Evolutionary conservation across 1,140 invertebrate genomes (phyloP), one percentile per base, ranked within the genome.

Genomic region (Panagrolaimus sp.): DNA sequence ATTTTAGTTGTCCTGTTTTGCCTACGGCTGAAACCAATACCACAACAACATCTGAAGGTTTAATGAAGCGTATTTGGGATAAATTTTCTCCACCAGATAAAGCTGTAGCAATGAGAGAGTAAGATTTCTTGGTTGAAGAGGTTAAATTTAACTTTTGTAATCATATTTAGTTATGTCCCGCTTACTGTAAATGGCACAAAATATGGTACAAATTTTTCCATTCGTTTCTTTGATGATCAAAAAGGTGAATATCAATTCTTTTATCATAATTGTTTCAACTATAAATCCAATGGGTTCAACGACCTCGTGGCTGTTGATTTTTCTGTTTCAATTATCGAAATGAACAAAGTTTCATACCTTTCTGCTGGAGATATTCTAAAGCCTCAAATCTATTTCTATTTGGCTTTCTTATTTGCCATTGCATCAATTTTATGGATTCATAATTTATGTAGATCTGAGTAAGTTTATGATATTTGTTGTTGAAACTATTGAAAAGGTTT

Each of bases 321-420:
- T 43, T 70, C 77, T n/a, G 77, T 81, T 12, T 43, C 14, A 72
- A 14, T 58, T 47, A 76, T 81, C 7, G 87, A 87, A 71, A 90
- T 89, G 71, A 95, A 95, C 82, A 86, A 87, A 64, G 88, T 89
- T 28, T 96, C 93, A 83, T 98, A 90, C 80, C 85, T 98, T 17
- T 96, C 94, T n/a, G 94, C 94, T 9, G 94, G 94, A 1, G 92
- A 97, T 85, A 94, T 97, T 88, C 94, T 94, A 0, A 85, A 97
- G 52, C 95, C 95, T 0, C 88, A 89, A 12, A 83, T 98, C 0
- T 98, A 95, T 83, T 91, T 93, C 72, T 89, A 90, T 85, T 91
- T 96, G 89, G 90, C 92, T 3, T 83, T 95, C 8, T 83, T 96
- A 21, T 98, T 95, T 85, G 90, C 94, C 69, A 80, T 94, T 5